phyloP scores from a whole-genome alignment of 2,888 invertebrate species.

The Bruchidius siliquastri region DNA sequence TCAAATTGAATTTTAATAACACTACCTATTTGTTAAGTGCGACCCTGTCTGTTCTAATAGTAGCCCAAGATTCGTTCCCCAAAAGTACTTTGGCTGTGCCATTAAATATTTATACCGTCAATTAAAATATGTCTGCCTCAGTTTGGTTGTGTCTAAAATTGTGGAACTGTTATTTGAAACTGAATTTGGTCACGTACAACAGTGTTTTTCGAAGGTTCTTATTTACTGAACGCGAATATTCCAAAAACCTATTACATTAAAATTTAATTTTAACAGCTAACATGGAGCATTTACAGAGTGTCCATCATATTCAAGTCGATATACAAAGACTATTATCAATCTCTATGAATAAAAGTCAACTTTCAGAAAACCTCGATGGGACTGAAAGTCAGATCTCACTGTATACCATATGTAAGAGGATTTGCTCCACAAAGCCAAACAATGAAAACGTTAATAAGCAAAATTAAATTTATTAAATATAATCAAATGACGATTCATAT shows the following conservation, averaged over 20 bases:
- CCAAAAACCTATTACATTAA: background rate
- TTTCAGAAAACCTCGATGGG: too few relatives aligned
- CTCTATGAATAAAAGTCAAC: too few relatives aligned
- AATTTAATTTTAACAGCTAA: background rate
- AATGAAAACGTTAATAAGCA: too few relatives aligned
- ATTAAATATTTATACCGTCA: constrained; percentile 11
- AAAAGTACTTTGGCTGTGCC: background rate
- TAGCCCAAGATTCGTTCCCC: background rate
- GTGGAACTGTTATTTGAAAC: background rate
- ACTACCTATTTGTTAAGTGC: too few relatives aligned
- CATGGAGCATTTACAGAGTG: background rate
- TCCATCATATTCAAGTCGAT: background rate
- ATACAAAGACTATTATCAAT: too few relatives aligned
- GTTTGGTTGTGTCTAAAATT: constrained; percentile 1
- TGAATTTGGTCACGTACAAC: background rate
- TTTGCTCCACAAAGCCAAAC: too few relatives aligned
- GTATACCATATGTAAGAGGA: too few relatives aligned
- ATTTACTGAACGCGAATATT: background rate
- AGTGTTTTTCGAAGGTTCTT: background rate
- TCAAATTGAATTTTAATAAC: too few relatives aligned
- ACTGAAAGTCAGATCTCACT: too few relatives aligned
- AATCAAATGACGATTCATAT: too few relatives aligned
- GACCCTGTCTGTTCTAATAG: background rate
- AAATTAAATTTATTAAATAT: too few relatives aligned
- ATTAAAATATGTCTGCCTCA: constrained; percentile 9